phyloP scores from a whole-genome alignment of 2,113 vertebrate species.

The Nycticorax nycticorax region DNA sequence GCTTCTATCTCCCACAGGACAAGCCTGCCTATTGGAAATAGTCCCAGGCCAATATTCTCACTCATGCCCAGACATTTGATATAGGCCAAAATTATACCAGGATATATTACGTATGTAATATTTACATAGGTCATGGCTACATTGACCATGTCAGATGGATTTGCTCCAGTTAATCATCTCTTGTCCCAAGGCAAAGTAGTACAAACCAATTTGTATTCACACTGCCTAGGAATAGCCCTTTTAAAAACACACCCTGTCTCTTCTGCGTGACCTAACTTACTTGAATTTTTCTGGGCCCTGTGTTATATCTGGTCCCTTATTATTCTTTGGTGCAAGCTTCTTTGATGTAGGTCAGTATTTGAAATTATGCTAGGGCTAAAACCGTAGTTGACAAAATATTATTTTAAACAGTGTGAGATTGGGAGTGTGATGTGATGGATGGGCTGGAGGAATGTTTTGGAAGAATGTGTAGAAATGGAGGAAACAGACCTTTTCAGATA shows the following conservation, averaged over 20 bases:
- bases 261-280: neutral
- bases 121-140: neutral
- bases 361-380: neutral
- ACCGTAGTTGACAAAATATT: neutral
- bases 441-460: neutral
- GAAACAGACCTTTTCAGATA: neutral
- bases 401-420: neutral
- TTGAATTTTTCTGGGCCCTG: neutral
- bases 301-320: neutral
- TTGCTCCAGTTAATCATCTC: neutral
- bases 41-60: neutral
- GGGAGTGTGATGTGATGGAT: neutral
- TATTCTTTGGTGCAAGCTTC: neutral
- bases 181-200: neutral
- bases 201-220: neutral
- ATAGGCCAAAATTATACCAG: neutral
- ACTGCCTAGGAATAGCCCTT: neutral
- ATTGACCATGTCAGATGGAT: neutral
- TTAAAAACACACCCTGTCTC: neutral
- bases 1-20: neutral
- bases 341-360: neutral
- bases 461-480: neutral
- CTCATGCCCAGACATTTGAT: neutral
- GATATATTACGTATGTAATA: neutral
- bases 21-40: neutral